Evolutionary conservation across 2,888 invertebrate species (phyloP), one percentile per base, ranked within the genome.

Genomic region (Tetragnatha montana): DNA sequence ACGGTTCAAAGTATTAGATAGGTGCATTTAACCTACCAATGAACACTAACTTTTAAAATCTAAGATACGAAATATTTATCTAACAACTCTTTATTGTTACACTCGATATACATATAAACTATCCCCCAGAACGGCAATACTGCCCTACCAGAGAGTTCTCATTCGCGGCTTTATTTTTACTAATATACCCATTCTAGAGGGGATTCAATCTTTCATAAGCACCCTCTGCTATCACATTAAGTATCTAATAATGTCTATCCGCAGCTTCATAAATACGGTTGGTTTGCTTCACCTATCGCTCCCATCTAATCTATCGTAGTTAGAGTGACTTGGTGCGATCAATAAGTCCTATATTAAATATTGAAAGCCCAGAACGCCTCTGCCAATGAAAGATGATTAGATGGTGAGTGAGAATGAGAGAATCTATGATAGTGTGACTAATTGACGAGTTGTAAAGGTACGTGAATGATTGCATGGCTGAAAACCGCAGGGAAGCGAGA

Each of bases 251-350:
- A 85, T 78, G 60, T 60, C 60, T 60, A 69, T 69, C 71, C 70
- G 19, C 69, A 49, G 21, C 69, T 76, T 85, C 85, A 85, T 85
- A 85, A 85, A 85, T 85, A 85, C 50, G 76, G 78, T 49, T 50
- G 75, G 69, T 85, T 78, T 85, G 68, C 78, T 50, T 85, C 78
- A 85, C 85, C 85, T 85, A 78, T 78, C 35, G 68, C 85, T 47
- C 78, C 22, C 35, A 50, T 70, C 70, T 47, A 85, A 85, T 85
- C 76, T 70, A 85, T 85, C 85, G 69, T 78, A 51, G 78, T 85
- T 70, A 70, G 35, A 71, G 76, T 49, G 60, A 60, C 60, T 60
- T 60, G 14, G 60, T 60, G 14, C 60, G 60, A 60, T 60, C 60
- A 60, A 60, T 60, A 60, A 60, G 60, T 78, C 73, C 82, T 73